Conservation (phyloP, 2,888 invertebrate genomes). For the Mythimna albipuncta region DNA sequence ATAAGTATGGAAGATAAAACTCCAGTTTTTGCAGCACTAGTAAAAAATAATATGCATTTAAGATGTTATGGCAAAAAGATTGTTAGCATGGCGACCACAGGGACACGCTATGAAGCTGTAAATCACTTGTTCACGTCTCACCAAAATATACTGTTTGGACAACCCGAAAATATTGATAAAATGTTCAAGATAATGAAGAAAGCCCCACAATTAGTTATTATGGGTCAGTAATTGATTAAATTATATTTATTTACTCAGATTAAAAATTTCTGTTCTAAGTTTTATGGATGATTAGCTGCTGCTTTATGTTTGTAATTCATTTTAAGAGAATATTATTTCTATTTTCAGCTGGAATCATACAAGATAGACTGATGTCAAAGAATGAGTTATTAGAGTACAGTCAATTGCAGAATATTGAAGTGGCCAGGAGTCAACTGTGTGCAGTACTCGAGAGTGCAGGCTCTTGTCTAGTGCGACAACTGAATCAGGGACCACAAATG, state of each 20-base stretch:
- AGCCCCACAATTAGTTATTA: conserved; percentile 92
- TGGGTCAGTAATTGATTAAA: conserved; percentile 88
- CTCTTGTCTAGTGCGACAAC: conserved; percentile 91
- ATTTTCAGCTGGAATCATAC: conserved; percentile 93
- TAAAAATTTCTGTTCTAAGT: not conserved
- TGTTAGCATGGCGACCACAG: conserved; percentile 92
- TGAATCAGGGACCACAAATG: conserved; percentile 93
- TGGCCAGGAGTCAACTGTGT: conserved; percentile 93
- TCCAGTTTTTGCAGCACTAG: conserved; percentile 91
- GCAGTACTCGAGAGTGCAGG: conserved; percentile 93
- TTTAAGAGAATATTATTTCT: not conserved
- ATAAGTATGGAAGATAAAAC: conserved; percentile 92
- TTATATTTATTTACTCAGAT: not conserved
- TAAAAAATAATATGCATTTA: conserved; percentile 93
- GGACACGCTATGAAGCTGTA: conserved; percentile 93
- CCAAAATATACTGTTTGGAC: conserved; percentile 93
- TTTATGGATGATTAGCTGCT: not conserved
- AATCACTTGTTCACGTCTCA: conserved; percentile 92
- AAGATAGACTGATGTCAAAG: conserved; percentile 92
- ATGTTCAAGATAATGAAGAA: conserved; percentile 93
- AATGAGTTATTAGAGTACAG: conserved; percentile 93
- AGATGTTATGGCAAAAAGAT: conserved; percentile 92
- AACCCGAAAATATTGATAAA: conserved; percentile 91
- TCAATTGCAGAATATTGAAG: conserved; percentile 92
- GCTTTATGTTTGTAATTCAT: not conserved